Evolutionary conservation across 2,888 invertebrate species (phyloP).

Genomic region (Incurvaria masculella): DNA sequence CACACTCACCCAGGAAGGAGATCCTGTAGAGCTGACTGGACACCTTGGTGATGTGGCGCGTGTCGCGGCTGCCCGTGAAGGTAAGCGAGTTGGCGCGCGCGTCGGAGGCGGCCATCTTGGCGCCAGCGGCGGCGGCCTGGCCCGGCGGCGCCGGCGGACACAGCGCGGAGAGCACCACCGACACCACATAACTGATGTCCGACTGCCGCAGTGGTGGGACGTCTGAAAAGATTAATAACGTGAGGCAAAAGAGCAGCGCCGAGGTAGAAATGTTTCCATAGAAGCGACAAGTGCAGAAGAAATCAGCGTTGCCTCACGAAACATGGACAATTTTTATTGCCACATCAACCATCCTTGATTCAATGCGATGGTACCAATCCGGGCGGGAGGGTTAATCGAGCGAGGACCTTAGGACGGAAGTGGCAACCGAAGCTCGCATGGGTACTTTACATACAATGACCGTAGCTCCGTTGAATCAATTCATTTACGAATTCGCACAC

Average conservation of each 20-base stretch:
- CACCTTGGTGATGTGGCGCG: constrained; percentile 72
- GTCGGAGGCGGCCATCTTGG: constrained; percentile 67
- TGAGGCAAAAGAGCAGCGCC: background rate
- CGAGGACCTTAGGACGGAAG: too few relatives aligned
- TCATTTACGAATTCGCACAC: too few relatives aligned
- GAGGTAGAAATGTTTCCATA: background rate
- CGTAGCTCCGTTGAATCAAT: too few relatives aligned
- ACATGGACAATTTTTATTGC: too few relatives aligned
- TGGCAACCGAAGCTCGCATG: too few relatives aligned
- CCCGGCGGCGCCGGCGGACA: constrained; percentile 61
- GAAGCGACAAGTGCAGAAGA: too few relatives aligned
- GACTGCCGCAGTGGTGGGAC: constrained; percentile 84
- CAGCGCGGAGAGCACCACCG: constrained; percentile 85
- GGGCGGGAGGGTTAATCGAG: too few relatives aligned
- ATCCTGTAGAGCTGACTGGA: constrained; percentile 80
- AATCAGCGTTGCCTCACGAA: too few relatives aligned
- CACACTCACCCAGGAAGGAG: constrained; percentile 66
- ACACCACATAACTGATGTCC: constrained; percentile 89
- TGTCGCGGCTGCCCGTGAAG: constrained; percentile 75
- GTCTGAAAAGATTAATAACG: constrained; percentile 53
- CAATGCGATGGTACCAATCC: too few relatives aligned
- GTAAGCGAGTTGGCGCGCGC: constrained; percentile 78
- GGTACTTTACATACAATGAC: too few relatives aligned
- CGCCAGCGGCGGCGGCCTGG: constrained; percentile 67
- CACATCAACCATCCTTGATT: too few relatives aligned